These are phyloP conservation scores for Phoeniculus purpureus DNA, from an alignment of 2,797 vertebrate genomes.

Conservation along the genomic window DNA sequence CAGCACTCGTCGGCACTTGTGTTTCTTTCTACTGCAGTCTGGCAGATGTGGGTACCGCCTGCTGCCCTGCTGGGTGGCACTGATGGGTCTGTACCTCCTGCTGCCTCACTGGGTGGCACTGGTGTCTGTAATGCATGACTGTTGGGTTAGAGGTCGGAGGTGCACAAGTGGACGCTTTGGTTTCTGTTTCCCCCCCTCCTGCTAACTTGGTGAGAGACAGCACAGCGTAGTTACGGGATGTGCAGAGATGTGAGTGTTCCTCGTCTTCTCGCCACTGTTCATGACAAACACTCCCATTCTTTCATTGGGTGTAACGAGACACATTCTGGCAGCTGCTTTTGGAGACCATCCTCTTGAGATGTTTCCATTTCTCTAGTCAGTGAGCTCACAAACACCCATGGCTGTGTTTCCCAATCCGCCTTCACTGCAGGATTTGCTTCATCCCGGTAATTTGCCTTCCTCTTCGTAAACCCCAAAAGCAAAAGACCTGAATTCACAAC, in stretches of 20 bases:
- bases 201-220: neutral
- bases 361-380: neutral
- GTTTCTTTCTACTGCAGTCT: neutral
- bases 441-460: neutral
- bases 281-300: neutral
- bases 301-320: fast-evolving
- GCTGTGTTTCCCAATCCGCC: neutral
- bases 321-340: neutral
- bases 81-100: neutral
- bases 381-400: neutral
- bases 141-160: neutral
- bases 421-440: neutral
- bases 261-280: neutral
- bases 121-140: neutral
- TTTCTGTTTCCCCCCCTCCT: neutral
- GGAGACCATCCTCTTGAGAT: neutral
- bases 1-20: neutral
- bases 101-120: neutral
- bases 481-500: neutral
- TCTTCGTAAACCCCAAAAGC: neutral
- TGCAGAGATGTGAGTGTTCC: neutral
- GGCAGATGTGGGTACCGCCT: neutral
- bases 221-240: neutral
- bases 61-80: neutral
- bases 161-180: neutral